phyloP scores from a whole-genome alignment of 92 coral and sea anemone genomes.

The Chrysogorgia sp. region DNA sequence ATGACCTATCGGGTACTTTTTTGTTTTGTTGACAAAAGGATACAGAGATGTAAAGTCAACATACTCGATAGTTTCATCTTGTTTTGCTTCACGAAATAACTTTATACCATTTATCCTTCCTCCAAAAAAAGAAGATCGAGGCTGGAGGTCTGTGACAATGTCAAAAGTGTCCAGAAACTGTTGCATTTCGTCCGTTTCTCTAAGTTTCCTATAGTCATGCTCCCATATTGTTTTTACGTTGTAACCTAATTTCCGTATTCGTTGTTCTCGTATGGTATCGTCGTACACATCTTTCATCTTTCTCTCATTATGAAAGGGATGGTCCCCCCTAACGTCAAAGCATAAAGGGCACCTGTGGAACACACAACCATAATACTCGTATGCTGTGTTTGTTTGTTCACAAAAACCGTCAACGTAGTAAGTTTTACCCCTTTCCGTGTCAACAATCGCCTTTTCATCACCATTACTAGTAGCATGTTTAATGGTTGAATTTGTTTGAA shows the following conservation, averaged over 20 bases:
- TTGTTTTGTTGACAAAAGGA: constrained; percentile 41
- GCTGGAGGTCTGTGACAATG: constrained; percentile 29
- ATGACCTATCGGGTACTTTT: constrained; percentile 47
- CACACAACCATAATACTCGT: constrained; percentile 46
- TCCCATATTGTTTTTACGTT: constrained; percentile 54
- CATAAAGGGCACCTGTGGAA: constrained; percentile 47
- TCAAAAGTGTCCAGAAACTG: constrained; percentile 37
- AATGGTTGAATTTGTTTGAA: constrained; percentile 22
- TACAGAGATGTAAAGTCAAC: constrained; percentile 42
- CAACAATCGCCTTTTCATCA: constrained; percentile 29
- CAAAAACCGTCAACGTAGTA: constrained; percentile 59
- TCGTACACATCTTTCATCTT: constrained; percentile 34
- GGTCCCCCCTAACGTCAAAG: constrained; percentile 1
- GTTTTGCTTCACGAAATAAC: constrained; percentile 12
- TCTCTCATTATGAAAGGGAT: constrained; percentile 17
- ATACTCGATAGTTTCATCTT: constrained; percentile 43
- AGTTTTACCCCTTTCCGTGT: constrained; percentile 37
- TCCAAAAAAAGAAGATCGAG: constrained; percentile 41
- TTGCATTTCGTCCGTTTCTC: constrained; percentile 29
- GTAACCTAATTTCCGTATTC: constrained; percentile 34
- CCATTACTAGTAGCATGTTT: constrained; percentile 35
- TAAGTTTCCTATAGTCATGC: constrained; percentile 46
- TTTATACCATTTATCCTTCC: constrained; percentile 32
- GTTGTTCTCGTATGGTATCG: constrained; percentile 33
- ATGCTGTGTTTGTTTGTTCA: constrained; percentile 46